phyloP scores from a whole-genome alignment of 1,140 invertebrate genomes.

The Sipha flava region DNA sequence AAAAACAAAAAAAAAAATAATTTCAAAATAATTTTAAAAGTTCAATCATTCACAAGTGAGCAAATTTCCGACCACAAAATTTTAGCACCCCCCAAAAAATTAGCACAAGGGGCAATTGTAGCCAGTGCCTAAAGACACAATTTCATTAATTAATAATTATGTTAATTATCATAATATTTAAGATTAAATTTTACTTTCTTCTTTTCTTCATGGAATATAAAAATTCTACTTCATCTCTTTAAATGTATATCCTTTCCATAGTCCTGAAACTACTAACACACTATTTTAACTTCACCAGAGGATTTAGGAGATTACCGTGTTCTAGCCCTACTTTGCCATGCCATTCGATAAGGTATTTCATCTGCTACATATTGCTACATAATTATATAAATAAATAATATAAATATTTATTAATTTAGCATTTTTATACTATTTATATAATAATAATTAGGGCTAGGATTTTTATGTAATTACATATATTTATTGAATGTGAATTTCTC shows the following conservation, averaged over 20 bases:
- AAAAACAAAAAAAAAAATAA: too few relatives aligned
- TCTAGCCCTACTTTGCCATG: conserved; percentile 22
- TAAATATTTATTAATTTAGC: not conserved
- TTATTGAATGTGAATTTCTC: too few relatives aligned
- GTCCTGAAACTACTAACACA: not conserved
- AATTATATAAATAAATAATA: not conserved
- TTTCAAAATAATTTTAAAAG: too few relatives aligned
- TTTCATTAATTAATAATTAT: not conserved
- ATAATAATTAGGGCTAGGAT: too few relatives aligned
- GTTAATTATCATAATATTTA: not conserved
- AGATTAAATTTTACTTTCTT: conserved; percentile 7
- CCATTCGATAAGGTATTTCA: conserved; percentile 24
- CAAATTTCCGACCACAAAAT: too few relatives aligned
- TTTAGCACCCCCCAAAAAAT: too few relatives aligned
- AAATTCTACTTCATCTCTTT: conserved; percentile 18
- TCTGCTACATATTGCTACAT: not conserved
- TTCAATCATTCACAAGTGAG: too few relatives aligned
- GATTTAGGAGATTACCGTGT: conserved; percentile 6
- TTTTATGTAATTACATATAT: too few relatives aligned
- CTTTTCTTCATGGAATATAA: conserved; percentile 19
- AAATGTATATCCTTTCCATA: conserved; percentile 9
- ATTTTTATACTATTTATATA: too few relatives aligned
- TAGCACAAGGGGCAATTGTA: too few relatives aligned
- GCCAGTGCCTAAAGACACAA: not conserved
- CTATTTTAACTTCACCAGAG: conserved; percentile 8